A percentile compares a stretch with the other conserved stretches of the same genome.
These are phyloP conservation scores for Elysia crispata DNA, from an alignment of 2,888 invertebrate species.

Conservation along the genomic window DNA sequence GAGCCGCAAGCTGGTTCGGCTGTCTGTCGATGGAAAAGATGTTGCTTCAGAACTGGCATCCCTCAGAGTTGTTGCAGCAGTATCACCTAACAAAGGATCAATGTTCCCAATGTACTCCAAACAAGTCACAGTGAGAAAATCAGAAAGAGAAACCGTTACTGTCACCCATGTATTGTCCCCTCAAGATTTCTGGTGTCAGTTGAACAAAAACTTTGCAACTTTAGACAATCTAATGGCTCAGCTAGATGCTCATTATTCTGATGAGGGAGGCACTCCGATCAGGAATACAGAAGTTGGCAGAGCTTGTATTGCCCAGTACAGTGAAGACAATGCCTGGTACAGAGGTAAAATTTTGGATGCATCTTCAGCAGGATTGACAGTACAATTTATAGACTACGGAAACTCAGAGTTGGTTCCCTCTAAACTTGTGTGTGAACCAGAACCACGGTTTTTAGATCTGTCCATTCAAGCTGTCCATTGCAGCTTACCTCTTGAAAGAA, in stretches of 20 bases:
- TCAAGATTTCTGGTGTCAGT: constrained; percentile 56
- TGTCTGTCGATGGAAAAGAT: constrained; percentile 57
- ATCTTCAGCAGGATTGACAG: constrained; percentile 12
- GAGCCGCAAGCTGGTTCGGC: constrained; percentile 38
- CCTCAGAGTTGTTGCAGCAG: constrained; percentile 41
- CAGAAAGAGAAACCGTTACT: constrained; percentile 40
- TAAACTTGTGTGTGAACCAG: constrained; percentile 47
- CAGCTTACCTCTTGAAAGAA: constrained; percentile 47
- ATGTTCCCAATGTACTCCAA: constrained; percentile 11
- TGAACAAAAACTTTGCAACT: constrained; percentile 29
- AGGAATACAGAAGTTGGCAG: constrained; percentile 37
- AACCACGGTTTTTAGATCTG: constrained; percentile 46
- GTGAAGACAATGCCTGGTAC: constrained; percentile 68
- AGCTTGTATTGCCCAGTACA: constrained; percentile 61
- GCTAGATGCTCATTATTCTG: constrained; percentile 40
- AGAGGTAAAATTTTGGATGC: constrained; percentile 61
- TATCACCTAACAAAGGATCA: neutral
- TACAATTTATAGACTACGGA: constrained; percentile 66
- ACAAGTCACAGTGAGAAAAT: neutral
- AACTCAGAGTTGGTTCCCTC: constrained; percentile 61
- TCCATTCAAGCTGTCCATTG: constrained; percentile 54
- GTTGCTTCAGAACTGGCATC: constrained; percentile 57
- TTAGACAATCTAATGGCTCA: constrained; percentile 47
- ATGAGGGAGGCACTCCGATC: constrained; percentile 3
- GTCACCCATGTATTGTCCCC: constrained; percentile 54